These are phyloP conservation scores for Daubentonia madagascariensis DNA, from an alignment of 2,113 vertebrate genomes.

Conservation along the genomic window DNA sequence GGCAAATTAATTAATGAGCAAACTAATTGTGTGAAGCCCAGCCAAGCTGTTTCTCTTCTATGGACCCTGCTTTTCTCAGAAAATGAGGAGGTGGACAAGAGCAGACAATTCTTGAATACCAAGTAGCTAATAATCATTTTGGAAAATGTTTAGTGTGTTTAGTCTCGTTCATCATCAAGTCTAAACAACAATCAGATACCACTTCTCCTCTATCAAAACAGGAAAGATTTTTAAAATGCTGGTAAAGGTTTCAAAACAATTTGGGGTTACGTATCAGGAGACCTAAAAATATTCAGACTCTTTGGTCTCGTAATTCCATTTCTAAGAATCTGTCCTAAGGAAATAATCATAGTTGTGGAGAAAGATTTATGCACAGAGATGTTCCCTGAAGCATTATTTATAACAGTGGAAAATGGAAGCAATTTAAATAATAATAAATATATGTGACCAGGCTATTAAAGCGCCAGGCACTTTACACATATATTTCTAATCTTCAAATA, in stretches of 20 bases:
- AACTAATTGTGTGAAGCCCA: conserved; percentile 41
- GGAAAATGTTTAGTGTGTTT: conserved; percentile 19
- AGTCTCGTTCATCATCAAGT: conserved; percentile 45
- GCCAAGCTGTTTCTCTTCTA: not conserved
- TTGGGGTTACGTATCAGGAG: not conserved
- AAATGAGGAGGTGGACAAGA: conserved; percentile 48
- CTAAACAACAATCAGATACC: conserved; percentile 29
- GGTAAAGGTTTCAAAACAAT: conserved; percentile 4
- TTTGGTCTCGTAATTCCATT: conserved; percentile 56
- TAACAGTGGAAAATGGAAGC: conserved; percentile 60
- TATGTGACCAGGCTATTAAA: conserved; percentile 47
- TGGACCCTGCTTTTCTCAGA: conserved; percentile 34
- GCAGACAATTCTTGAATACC: not conserved
- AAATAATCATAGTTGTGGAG: conserved; percentile 46
- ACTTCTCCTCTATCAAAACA: conserved; percentile 18
- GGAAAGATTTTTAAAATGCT: not conserved
- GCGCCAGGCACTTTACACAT: not conserved
- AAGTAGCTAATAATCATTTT: conserved; percentile 47
- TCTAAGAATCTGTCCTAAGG: conserved; percentile 56
- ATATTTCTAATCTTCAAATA: conserved; percentile 20
- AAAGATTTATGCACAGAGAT: conserved; percentile 67
- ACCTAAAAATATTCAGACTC: conserved; percentile 32
- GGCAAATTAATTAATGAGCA: conserved; percentile 23
- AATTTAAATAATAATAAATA: conserved; percentile 73
- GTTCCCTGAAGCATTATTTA: conserved; percentile 70